phyloP scores from a whole-genome alignment of 2,113 vertebrate species.

The Eolophus roseicapilla region DNA sequence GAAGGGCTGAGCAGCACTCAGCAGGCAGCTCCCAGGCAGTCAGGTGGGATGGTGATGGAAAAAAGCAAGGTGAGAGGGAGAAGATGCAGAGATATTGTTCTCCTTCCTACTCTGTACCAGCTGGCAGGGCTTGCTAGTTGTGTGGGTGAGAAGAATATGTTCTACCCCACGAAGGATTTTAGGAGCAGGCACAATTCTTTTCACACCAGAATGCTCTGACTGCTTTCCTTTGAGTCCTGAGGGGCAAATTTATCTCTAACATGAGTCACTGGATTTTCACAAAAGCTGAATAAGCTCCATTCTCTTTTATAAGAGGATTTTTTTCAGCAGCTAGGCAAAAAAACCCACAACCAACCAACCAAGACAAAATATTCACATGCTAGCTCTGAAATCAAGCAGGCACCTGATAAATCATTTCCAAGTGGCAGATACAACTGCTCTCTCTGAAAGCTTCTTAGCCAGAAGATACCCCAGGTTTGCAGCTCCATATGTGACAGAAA shows the following conservation, averaged over 20 bases:
- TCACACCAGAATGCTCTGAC: not conserved
- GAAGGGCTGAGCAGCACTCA: not conserved
- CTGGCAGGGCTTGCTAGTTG: not conserved
- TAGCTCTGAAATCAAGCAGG: not conserved
- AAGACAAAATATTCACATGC: not conserved
- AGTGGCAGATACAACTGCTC: not conserved
- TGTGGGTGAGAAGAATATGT: not conserved
- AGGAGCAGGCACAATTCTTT: not conserved
- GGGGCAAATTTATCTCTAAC: not conserved
- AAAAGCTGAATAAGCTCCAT: not conserved
- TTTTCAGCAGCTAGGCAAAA: not conserved
- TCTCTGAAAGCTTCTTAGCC: not conserved
- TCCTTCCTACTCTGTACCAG: not conserved
- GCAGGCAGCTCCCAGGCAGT: not conserved
- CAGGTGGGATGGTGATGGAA: not conserved
- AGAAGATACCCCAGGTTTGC: not conserved
- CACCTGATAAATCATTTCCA: accelerated
- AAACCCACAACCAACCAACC: not conserved
- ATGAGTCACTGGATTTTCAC: not conserved
- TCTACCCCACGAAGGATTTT: not conserved
- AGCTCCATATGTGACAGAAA: not conserved
- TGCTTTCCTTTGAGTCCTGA: not conserved
- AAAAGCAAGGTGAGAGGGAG: not conserved
- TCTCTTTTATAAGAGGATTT: not conserved
- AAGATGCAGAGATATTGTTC: not conserved